Evolutionary conservation across 2,113 vertebrate genomes (phyloP).

Genomic region (Brachypodius melanocephalos): DNA sequence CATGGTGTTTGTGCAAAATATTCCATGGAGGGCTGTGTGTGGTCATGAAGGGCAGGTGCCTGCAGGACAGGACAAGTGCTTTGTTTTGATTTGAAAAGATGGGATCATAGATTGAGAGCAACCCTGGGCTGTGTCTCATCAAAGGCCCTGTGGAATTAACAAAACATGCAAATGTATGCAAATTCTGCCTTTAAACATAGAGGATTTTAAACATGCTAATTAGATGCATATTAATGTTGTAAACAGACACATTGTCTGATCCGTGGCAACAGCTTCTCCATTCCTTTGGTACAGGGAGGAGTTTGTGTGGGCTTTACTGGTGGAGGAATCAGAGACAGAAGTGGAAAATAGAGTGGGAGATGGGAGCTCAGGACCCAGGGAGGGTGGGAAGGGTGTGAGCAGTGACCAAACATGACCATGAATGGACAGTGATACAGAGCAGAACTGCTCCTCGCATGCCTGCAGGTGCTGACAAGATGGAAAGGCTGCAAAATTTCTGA

Average conservation of each 20-base stretch:
- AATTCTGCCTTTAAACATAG: constrained; percentile 44
- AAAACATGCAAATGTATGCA: constrained; percentile 51
- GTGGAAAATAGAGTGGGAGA: rapidly evolving
- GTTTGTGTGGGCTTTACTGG: neutral
- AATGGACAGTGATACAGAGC: rapidly evolving
- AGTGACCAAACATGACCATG: rapidly evolving
- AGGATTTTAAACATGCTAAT: constrained; percentile 52
- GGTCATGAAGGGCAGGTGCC: neutral
- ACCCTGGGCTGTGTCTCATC: neutral
- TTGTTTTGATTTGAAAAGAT: neutral
- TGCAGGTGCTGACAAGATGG: neutral
- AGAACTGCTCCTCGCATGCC: neutral
- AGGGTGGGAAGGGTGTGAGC: neutral
- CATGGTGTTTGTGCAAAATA: rapidly evolving
- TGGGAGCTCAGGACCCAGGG: neutral
- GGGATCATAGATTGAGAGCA: neutral
- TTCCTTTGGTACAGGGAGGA: neutral
- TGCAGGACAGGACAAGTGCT: neutral
- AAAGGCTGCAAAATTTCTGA: neutral
- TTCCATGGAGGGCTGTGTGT: neutral
- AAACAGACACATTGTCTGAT: constrained; percentile 23
- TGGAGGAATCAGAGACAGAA: neutral
- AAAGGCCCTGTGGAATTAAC: constrained; percentile 14
- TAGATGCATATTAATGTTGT: constrained; percentile 50
- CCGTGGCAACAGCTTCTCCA: rapidly evolving